Conservation (phyloP, 2,113 vertebrate genomes). For the Macheiramphus alcinus region DNA sequence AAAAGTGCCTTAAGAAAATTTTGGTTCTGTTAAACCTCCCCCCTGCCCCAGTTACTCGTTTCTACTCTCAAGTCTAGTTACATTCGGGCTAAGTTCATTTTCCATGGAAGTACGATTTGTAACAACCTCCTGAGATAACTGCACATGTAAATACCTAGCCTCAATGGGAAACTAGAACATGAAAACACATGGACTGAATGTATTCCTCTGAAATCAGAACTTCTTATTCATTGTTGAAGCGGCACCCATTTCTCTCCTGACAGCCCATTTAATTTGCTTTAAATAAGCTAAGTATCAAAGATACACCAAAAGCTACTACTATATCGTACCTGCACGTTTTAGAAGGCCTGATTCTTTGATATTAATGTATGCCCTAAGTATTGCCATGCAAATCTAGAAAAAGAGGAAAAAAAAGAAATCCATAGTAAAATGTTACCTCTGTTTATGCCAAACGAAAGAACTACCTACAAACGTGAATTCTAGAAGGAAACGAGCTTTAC, state of each 20-base stretch:
- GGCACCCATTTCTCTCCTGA: not conserved
- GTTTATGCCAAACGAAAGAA: not conserved
- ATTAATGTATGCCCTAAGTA: conserved; percentile 76
- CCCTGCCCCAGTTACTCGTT: not conserved
- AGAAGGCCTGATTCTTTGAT: conserved; percentile 73
- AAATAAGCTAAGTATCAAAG: not conserved
- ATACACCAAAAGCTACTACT: not conserved
- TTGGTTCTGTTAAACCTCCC: not conserved
- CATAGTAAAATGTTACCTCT: not conserved
- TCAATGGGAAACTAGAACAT: not conserved
- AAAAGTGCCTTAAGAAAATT: not conserved
- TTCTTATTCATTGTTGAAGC: not conserved
- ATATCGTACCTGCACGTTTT: conserved; percentile 83
- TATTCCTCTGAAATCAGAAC: not conserved
- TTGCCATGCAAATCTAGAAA: conserved; percentile 83
- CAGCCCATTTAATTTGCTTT: not conserved
- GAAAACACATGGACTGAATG: not conserved
- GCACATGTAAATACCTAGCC: not conserved
- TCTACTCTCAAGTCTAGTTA: not conserved
- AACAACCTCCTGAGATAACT: not conserved
- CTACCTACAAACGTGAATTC: not conserved
- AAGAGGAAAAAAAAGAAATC: not conserved
- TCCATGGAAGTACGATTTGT: not conserved
- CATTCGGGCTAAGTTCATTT: not conserved
- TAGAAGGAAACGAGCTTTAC: not conserved